Evolutionary conservation across 2,797 vertebrate genomes (phyloP).

Genomic region (Vespertilio murinus): DNA sequence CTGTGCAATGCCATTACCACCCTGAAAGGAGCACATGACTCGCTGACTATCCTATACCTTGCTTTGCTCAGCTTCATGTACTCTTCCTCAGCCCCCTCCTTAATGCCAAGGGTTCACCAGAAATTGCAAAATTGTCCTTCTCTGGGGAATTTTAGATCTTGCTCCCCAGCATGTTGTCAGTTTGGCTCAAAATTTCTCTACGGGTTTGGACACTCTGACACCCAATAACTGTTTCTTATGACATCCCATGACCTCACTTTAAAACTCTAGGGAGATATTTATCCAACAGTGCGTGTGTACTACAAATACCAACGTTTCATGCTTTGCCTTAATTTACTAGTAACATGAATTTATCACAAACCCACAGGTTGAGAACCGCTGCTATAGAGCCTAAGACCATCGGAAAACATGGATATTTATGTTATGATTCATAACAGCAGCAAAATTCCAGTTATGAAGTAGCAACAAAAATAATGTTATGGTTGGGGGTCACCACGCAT

Average conservation of each 20-base stretch:
- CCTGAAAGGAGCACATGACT: background rate
- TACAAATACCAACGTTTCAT: background rate
- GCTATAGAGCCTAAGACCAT: too few species aligned
- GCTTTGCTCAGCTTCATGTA: background rate
- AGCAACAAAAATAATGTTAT: too few species aligned
- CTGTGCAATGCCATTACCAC: background rate
- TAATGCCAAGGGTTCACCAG: background rate
- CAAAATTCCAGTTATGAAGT: too few species aligned
- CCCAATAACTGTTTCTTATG: background rate
- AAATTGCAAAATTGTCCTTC: background rate
- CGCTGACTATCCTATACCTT: background rate
- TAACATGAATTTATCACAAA: background rate
- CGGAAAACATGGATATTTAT: too few species aligned
- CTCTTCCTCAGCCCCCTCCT: background rate
- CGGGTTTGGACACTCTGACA: background rate
- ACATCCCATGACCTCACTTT: background rate
- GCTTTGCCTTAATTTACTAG: background rate
- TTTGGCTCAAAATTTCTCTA: background rate
- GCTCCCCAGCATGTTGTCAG: background rate
- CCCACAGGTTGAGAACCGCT: too few species aligned
- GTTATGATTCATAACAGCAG: too few species aligned
- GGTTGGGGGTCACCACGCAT: too few species aligned
- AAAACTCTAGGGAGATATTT: background rate
- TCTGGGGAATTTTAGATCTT: background rate
- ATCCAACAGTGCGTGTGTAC: background rate